A percentile compares a stretch with the other conserved stretches of the same genome.
phyloP scores from a whole-genome alignment of 2,888 invertebrate species.

The Andrena marginata region DNA sequence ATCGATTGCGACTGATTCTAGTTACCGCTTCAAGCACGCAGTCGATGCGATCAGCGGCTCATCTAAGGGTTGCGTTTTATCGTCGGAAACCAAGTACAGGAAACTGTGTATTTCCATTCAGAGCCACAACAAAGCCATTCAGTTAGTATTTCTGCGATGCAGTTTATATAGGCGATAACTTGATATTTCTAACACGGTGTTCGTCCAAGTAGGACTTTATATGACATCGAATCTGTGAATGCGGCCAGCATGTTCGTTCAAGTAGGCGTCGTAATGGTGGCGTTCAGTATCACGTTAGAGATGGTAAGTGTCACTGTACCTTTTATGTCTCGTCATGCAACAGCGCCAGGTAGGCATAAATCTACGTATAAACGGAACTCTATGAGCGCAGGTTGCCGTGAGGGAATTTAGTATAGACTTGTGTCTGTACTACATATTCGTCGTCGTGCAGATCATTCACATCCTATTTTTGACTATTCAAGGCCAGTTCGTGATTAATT shows the following conservation, averaged over 20 bases:
- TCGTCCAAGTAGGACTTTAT: neutral
- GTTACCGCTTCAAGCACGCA: constrained; percentile 10
- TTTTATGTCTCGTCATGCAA: neutral
- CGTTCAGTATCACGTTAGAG: neutral
- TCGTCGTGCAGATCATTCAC: constrained; percentile 3
- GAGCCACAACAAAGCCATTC: neutral
- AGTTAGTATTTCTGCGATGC: neutral
- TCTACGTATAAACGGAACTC: neutral
- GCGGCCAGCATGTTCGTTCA: neutral
- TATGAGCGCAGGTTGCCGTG: neutral
- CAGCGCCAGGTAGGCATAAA: neutral
- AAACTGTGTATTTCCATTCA: constrained; percentile 1
- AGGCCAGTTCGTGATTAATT: constrained; percentile 11
- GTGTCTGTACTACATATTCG: neutral
- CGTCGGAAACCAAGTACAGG: neutral
- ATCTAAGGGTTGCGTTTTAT: neutral
- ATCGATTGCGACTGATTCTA: neutral
- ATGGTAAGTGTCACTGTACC: neutral
- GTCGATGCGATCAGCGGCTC: neutral
- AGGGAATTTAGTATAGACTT: neutral
- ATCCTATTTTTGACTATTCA: constrained; percentile 8
- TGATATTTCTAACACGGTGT: neutral
- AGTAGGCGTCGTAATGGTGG: neutral
- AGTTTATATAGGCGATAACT: too few species aligned
- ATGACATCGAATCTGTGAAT: neutral